Percentiles rank a stretch among this genome's conserved stretches.
These are phyloP conservation scores for Bombus ignitus DNA, from an alignment of 1,140 invertebrate genomes.

Conservation along the genomic window DNA sequence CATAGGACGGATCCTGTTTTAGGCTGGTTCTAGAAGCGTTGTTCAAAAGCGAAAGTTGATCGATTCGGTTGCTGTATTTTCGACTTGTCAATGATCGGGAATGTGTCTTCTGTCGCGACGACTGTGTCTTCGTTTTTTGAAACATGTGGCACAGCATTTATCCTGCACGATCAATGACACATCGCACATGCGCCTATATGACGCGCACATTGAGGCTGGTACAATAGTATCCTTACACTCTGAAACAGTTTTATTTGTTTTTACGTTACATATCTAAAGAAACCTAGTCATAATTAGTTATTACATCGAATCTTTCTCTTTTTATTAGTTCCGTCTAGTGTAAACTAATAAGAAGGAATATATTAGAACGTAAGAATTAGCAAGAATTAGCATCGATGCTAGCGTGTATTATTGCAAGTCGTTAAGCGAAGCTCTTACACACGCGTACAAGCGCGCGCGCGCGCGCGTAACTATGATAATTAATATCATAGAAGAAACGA, in stretches of 20 bases:
- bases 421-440: neutral
- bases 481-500: neutral
- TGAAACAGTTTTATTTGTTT: conserved; percentile 43
- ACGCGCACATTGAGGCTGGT: conserved; percentile 66
- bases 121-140: conserved; percentile 70
- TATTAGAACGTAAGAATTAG: neutral
- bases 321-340: neutral
- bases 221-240: conserved; percentile 73
- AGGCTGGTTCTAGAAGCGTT: neutral
- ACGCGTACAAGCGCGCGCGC: too few species aligned
- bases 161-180: conserved; percentile 71
- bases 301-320: neutral
- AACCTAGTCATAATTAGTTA: neutral
- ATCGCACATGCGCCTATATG: conserved; percentile 74
- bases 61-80: neutral
- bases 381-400: neutral
- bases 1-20: conserved; percentile 30
- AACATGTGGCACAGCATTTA: conserved; percentile 76
- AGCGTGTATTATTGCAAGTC: neutral
- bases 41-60: neutral
- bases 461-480: neutral
- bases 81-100: conserved; percentile 49
- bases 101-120: conserved; percentile 72
- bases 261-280: neutral
- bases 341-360: neutral